Evolutionary conservation across 2,113 vertebrate genomes (phyloP).

Genomic region (Ailurus styani): DNA sequence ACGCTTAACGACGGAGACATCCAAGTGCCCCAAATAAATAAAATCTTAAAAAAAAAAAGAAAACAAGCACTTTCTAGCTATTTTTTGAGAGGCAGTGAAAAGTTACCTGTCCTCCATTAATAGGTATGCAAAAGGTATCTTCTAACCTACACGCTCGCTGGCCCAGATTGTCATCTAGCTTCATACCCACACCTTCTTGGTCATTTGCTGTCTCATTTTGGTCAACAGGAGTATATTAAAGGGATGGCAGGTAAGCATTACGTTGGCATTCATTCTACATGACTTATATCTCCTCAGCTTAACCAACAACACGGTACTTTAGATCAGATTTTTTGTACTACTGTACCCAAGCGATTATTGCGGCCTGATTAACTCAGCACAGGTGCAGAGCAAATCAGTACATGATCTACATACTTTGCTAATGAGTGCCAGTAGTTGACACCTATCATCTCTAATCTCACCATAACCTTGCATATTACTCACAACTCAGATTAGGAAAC

Average conservation of each 20-base stretch:
- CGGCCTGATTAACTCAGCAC: neutral
- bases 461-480: neutral
- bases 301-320: neutral
- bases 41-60: neutral
- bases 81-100: neutral
- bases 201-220: neutral
- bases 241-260: neutral
- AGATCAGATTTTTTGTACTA: neutral
- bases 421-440: neutral
- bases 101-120: neutral
- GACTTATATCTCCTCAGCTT: neutral
- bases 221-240: neutral
- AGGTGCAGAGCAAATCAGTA: neutral
- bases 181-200: neutral
- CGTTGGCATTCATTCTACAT: neutral
- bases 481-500: neutral
- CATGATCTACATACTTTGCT: neutral
- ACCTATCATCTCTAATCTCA: neutral
- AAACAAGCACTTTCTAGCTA: neutral
- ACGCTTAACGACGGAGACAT: too few species aligned
- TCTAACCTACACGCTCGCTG: accelerated
- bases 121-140: neutral
- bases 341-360: neutral
- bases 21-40: neutral
- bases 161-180: neutral